Percentiles rank a stretch among this genome's conserved stretches.
These are phyloP conservation scores for Celastrina argiolus DNA, from an alignment of 2,888 invertebrate genomes.

Conservation along the genomic window DNA sequence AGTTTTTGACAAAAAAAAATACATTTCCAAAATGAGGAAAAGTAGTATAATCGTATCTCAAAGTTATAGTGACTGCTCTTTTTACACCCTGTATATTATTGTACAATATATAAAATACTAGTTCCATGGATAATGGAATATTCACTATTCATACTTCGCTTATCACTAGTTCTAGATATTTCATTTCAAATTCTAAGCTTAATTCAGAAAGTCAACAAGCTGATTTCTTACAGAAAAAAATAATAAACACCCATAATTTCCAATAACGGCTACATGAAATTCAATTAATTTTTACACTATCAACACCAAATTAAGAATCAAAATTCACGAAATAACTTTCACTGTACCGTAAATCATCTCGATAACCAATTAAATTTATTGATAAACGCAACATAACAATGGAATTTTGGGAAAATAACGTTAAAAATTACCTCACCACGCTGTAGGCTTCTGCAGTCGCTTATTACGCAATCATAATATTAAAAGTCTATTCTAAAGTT, in stretches of 20 bases:
- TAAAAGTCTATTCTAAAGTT: no score
- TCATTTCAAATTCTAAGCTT: no score
- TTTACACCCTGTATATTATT: no score
- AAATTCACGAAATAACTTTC: constrained; percentile 27
- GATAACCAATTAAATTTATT: constrained; percentile 55
- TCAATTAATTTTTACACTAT: constrained; percentile 8
- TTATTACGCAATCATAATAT: not conserved
- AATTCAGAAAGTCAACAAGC: no score
- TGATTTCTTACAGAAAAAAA: not conserved
- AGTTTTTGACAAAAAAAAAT: no score
- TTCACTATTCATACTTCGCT: no score
- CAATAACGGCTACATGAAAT: not conserved
- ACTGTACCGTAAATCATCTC: constrained; percentile 26
- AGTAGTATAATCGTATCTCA: no score
- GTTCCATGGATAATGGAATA: no score
- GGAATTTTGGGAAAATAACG: constrained; percentile 23
- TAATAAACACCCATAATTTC: not conserved
- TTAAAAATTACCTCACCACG: constrained; percentile 15
- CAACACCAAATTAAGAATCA: constrained; percentile 15
- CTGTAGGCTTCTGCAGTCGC: not conserved
- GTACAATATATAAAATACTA: no score
- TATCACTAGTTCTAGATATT: no score
- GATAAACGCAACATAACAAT: constrained; percentile 36
- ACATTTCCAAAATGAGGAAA: no score
- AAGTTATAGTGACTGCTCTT: no score